phyloP scores from a whole-genome alignment of 2,113 vertebrate genomes.

The Etheostoma cragini region DNA sequence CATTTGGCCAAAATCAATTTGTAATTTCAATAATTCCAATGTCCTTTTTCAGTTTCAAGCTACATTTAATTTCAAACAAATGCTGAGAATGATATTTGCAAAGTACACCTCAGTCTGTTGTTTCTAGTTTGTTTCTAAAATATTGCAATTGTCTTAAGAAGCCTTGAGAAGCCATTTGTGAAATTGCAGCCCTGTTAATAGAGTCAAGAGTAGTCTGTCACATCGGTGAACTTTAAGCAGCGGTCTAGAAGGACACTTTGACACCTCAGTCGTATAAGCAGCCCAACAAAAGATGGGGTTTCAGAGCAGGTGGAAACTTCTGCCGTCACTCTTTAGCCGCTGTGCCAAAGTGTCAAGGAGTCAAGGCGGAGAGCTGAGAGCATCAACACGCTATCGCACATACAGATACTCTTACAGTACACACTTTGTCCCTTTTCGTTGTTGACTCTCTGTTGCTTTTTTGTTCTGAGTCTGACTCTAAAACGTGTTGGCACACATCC shows the following conservation, averaged over 20 bases:
- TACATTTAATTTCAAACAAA: not conserved
- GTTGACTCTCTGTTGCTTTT: slow-evolving; percentile 18
- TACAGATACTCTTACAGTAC: not conserved
- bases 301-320: slow-evolving; percentile 57
- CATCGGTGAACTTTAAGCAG: slow-evolving; percentile 34
- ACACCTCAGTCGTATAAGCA: slow-evolving; percentile 41
- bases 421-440: slow-evolving; percentile 2
- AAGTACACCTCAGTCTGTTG: not conserved
- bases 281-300: slow-evolving; percentile 37
- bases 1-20: not conserved
- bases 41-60: not conserved
- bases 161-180: not conserved
- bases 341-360: not conserved
- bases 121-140: slow-evolving; percentile 12
- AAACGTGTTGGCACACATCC: slow-evolving; percentile 32
- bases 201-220: slow-evolving; percentile 27
- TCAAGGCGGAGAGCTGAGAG: not conserved
- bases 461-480: slow-evolving; percentile 12
- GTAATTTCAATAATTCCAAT: not conserved
- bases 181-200: slow-evolving; percentile 20
- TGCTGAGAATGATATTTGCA: slow-evolving; percentile 4
- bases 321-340: not conserved
- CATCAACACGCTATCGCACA: slow-evolving; percentile 4
- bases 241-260: slow-evolving; percentile 31
- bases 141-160: slow-evolving; percentile 7